Base-by-base conservation (phyloP, 2,888 invertebrate genomes). In the Caenorhabditis plicata region DNA sequence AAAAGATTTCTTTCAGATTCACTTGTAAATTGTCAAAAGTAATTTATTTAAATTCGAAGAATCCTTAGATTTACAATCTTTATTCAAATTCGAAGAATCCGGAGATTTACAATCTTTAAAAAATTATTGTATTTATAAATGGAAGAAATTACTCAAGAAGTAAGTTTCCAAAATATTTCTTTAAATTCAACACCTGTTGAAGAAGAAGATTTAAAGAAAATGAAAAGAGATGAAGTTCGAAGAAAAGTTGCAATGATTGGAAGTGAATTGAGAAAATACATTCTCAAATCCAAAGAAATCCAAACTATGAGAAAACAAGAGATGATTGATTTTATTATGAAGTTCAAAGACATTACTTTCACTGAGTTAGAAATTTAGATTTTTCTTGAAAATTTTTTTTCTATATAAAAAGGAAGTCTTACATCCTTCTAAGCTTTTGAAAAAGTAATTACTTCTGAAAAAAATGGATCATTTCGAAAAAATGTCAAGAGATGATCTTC, bases 401-500 rank as follows among this genome's bases (percentile, higher is more conserved):
- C 46, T 32, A 36, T 33, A 23, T 41, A 48, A 58, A 53, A 53
- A 46, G 40, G 47, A 42, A 42, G 32, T 41, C 4, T 42, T 43
- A 26, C 17, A 3, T 32, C 33, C 33, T 42, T 29, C 35, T 27
- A 60, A 43, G 29, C 40, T 29, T 49, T 64, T 63, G 46, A 46
- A 46, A 56, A 56, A 63, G 43, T 55, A 54, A 57, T 45, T 32
- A 43, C 23, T 50, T 35, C 9, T 26, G n/a, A n/a, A n/a, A n/a
- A 60, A 50, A 60, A 48, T 31, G 32, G 27, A 58, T 51, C 36
- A 40, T 58, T 20, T 50, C 15, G 13, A 23, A 31, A 49, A 22
- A 62, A 43, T 64, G 58, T 44, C 51, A 11, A 52, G 44, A 52
- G 64, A 65, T 50, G 49, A 60, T 2, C 58, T 65, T 33, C 54